Evolutionary conservation across 2,888 invertebrate genomes (phyloP), one percentile per base, ranked within the genome.

Genomic region (Acanthococcus lagerstroemiae): DNA sequence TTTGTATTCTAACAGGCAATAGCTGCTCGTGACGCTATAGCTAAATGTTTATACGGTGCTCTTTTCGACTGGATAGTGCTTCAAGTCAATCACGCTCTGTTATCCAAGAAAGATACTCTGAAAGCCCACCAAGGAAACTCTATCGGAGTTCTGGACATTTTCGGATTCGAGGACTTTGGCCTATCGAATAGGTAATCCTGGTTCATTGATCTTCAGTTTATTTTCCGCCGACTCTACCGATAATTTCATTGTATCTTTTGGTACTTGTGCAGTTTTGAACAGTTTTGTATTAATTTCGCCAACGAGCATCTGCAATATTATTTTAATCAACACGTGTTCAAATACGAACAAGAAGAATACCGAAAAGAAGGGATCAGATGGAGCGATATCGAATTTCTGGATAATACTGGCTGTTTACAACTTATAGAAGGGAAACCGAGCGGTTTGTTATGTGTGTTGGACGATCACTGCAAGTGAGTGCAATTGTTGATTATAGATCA

Each of bases 311-410:
- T 96, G 58, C 95, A 96, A 79, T 91, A 92, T 77, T 95, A 95
- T 77, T 96, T 96, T 80, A 95, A 95, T 80, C 92, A 95, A 78
- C 95, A 96, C 76, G 95, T 96, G 72, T 96, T 96, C 79, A 94
- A 95, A 78, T 95, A 95, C 74, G 95, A 95, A 75, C 90, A 95
- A 81, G 92, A 95, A 76, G 95, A 95, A 78, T 96, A 95, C 76
- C 81, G 90, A 72, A 83, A 91, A 69, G 95, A 95, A 78, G 91
- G 91, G 24, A 95, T 95, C 69, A 83, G 88, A 70, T 95, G 95
- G 95, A 92, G 90, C 68, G 92, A 94, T 75, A 95, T 95, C 69
- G 94, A 92, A 71, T 95, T 94, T 78, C 90, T 91, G 72, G 95
- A 95, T 77, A 96, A 96, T 77, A 94, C 95, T 0, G 92, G 88